Percentiles rank a stretch among this genome's conserved stretches.
These are phyloP conservation scores for Myotis daubentonii DNA, from an alignment of 2,797 vertebrate species.

Conservation along the genomic window DNA sequence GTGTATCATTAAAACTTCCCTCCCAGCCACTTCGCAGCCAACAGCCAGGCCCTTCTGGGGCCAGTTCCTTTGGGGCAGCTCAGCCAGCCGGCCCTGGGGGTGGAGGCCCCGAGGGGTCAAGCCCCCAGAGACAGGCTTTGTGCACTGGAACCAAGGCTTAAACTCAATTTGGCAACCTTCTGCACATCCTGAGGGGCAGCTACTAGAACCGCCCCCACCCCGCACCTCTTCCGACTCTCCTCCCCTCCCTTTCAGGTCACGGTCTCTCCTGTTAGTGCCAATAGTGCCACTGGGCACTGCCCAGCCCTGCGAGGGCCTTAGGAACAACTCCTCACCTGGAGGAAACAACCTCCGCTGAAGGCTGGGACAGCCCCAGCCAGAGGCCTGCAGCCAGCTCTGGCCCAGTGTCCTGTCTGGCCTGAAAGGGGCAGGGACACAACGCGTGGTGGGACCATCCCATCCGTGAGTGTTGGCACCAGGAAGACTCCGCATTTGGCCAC, in stretches of 20 bases:
- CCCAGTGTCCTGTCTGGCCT: neutral
- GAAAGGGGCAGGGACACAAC: neutral
- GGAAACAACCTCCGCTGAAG: neutral
- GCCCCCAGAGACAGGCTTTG: conserved; percentile 71
- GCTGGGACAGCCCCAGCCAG: neutral
- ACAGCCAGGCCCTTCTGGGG: conserved; percentile 67
- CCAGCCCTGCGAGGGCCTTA: neutral
- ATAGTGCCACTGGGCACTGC: neutral
- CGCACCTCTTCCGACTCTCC: neutral
- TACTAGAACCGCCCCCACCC: neutral
- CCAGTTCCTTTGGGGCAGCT: conserved; percentile 67
- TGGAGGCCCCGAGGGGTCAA: conserved; percentile 58
- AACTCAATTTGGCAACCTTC: conserved; percentile 63
- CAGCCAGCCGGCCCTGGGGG: conserved; percentile 40
- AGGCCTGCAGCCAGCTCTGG: neutral
- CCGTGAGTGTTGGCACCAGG: neutral
- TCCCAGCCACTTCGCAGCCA: conserved; percentile 81
- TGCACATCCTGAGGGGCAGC: neutral
- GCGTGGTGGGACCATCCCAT: neutral
- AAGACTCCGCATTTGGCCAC: neutral
- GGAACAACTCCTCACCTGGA: neutral
- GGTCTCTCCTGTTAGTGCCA: neutral
- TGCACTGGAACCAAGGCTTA: conserved; percentile 63
- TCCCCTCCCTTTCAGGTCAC: neutral
- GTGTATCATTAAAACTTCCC: conserved; percentile 88